Base-by-base conservation (phyloP, 2,888 invertebrate species). In the Cordilura impudica region DNA sequence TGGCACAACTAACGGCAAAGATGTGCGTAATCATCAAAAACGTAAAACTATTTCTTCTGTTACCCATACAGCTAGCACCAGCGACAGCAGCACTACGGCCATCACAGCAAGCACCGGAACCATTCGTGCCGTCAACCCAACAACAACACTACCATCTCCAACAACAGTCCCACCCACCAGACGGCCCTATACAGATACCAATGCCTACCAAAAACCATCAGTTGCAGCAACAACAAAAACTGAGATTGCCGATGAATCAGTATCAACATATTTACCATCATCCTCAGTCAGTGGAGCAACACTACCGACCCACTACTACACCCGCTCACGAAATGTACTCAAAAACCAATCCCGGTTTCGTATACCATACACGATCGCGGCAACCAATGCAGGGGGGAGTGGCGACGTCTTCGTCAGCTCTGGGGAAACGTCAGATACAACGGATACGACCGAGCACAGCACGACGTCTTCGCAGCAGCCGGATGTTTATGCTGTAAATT, bases 401-500 rank as follows among this genome's bases (percentile, higher is more conserved):
- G 67, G 14, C 54, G 54, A 53, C 75, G n/a, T n/a, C n/a, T n/a
- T n/a, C n/a, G n/a, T n/a, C n/a, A n/a, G n/a, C n/a, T n/a, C n/a
- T n/a, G 61, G 69, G 74, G 45, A 67, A 75, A 26, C 80, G 71
- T n/a, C 71, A 65, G 43, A 78, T 75, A 23, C 83, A 82, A 16
- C 75, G 49, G 8, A 54, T 23, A 23, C 54, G 75, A 29, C 18
- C 35, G 49, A 69, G 21, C 26, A 45, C 72, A 56, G 21, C n/a
- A 21, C 21, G 43, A 76, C 49, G 21, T 8, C 72, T 78, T 67
- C 71, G 81, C 72, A 58, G 76, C 65, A 61, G 60, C 81, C 74
- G 86, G 92, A 84, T 91, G 93, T 85, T 92, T 95, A 53, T 95
- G 95, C 90, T 95, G 95, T 86, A 95, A 69, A 71, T 65, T 45